These are phyloP conservation scores for Machimus atricapillus DNA, from an alignment of 2,888 invertebrate genomes.

Conservation along the genomic window DNA sequence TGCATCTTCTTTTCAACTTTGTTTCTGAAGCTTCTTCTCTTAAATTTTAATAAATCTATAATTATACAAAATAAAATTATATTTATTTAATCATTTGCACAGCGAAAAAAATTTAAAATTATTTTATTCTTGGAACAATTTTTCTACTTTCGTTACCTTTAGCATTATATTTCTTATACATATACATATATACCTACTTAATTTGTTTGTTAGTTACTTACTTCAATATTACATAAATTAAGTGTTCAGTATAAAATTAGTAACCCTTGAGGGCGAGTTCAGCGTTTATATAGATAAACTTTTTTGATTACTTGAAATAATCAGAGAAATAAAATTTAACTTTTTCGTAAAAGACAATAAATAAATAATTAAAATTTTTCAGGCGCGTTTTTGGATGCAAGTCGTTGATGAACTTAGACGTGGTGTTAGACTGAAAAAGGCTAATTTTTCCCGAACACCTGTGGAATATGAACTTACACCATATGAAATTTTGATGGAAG, in stretches of 20 bases:
- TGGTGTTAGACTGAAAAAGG: constrained; percentile 93
- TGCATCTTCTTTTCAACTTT: background rate
- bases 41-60: constrained; percentile 4
- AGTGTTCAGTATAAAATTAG: background rate
- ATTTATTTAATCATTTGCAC: background rate
- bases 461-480: constrained; percentile 94
- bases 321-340: background rate
- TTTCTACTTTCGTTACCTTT: background rate
- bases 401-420: constrained; percentile 90
- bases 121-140: too few relatives aligned
- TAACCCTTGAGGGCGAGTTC: background rate
- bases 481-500: constrained; percentile 96
- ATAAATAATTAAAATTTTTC: constrained; percentile 51
- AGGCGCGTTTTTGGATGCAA: constrained; percentile 96
- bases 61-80: background rate
- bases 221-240: background rate
- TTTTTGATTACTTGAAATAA: background rate
- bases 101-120: background rate
- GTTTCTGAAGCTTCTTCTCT: background rate
- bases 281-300: background rate
- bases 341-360: background rate
- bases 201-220: background rate
- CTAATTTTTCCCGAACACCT: constrained; percentile 76
- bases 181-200: background rate
- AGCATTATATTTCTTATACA: background rate